Conservation (phyloP, 2,888 invertebrate species). For the Scrobipalpa atriplicella region DNA sequence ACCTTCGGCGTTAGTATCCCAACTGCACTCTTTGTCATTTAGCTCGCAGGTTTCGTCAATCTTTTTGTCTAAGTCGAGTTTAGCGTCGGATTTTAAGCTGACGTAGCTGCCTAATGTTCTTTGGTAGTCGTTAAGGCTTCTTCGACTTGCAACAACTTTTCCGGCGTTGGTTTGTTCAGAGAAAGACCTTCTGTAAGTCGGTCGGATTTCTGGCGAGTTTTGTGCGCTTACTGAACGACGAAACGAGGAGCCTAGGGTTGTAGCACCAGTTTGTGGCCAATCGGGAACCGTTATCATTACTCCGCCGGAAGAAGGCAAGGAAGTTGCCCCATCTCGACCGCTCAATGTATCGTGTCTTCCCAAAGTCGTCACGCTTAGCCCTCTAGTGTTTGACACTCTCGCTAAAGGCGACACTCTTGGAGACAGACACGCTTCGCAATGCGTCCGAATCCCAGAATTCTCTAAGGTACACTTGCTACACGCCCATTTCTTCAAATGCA, state of each 20-base stretch:
- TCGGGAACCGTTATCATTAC: conserved; percentile 86
- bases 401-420: conserved; percentile 79
- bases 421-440: conserved; percentile 90
- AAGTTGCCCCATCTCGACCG: conserved; percentile 68
- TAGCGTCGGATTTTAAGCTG: conserved; percentile 53
- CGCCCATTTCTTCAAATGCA: conserved; percentile 84
- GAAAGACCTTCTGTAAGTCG: conserved; percentile 74
- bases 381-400: conserved; percentile 68
- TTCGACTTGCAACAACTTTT: conserved; percentile 74
- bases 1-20: conserved; percentile 81
- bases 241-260: conserved; percentile 60
- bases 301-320: conserved; percentile 78
- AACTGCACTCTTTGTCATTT: conserved; percentile 83
- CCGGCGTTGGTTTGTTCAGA: conserved; percentile 74
- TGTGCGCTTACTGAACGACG: conserved; percentile 71
- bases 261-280: conserved; percentile 76
- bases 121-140: conserved; percentile 76
- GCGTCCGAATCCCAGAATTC: conserved; percentile 85
- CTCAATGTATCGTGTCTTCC: conserved; percentile 68
- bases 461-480: conserved; percentile 90
- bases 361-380: conserved; percentile 73
- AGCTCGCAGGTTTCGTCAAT: conserved; percentile 74
- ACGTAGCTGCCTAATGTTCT: conserved; percentile 69
- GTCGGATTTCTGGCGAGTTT: conserved; percentile 74
- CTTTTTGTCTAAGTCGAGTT: conserved; percentile 54